Evolutionary conservation across 2,888 invertebrate genomes (phyloP).

Genomic region (Plagodis dolabraria): DNA sequence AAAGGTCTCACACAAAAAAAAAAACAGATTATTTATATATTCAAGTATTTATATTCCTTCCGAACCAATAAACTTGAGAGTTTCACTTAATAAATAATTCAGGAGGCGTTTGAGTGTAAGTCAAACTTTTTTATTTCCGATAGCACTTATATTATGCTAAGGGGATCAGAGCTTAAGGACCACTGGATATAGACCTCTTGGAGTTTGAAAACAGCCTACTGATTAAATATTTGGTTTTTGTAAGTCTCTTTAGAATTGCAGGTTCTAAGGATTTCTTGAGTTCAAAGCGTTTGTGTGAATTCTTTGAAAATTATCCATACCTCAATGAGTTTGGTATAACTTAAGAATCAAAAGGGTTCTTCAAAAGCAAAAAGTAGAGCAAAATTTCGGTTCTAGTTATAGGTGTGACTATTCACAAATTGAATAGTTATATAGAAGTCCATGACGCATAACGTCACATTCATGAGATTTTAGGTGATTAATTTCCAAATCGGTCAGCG

Average conservation of each 20-base stretch:
- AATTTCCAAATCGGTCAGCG: too few species aligned
- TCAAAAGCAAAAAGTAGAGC: not conserved
- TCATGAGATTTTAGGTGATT: too few species aligned
- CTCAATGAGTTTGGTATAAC: slow-evolving; percentile 12
- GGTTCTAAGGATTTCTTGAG: slow-evolving; percentile 13
- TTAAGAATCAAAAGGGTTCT: slow-evolving; percentile 6
- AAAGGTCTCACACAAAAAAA: slow-evolving; percentile 25
- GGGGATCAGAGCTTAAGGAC: slow-evolving; percentile 50
- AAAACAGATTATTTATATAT: slow-evolving; percentile 48
- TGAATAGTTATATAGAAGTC: too few species aligned
- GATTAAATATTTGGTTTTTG: slow-evolving; percentile 39
- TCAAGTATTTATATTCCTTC: slow-evolving; percentile 51
- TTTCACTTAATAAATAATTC: slow-evolving; percentile 70
- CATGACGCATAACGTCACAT: too few species aligned
- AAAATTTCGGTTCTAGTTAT: too few species aligned
- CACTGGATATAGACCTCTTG: slow-evolving; percentile 41
- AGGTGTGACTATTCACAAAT: too few species aligned
- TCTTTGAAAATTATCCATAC: slow-evolving; percentile 21
- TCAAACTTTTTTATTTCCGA: slow-evolving; percentile 60
- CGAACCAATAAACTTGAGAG: slow-evolving; percentile 55
- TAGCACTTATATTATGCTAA: slow-evolving; percentile 58
- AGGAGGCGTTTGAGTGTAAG: slow-evolving; percentile 56
- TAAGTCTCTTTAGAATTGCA: slow-evolving; percentile 36
- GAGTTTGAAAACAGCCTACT: slow-evolving; percentile 34
- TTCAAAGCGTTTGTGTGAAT: slow-evolving; percentile 18